Percentiles rank a stretch among this genome's conserved stretches.
These are phyloP conservation scores for Daphoenositta chrysoptera DNA, from an alignment of 2,113 vertebrate genomes.

Conservation along the genomic window DNA sequence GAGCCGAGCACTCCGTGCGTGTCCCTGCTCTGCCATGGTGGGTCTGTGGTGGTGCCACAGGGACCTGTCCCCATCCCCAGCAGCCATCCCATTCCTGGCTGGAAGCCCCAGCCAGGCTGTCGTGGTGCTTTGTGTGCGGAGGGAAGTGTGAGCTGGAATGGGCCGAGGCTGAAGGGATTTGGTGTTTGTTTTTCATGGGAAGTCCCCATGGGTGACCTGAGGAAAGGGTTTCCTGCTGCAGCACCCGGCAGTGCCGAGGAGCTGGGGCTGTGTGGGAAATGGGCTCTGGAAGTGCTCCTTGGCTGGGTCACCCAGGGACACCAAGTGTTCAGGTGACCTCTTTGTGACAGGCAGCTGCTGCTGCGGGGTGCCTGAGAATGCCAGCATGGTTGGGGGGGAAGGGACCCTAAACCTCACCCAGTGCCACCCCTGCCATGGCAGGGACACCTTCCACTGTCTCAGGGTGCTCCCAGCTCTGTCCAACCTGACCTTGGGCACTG, in stretches of 20 bases:
- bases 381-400: not conserved
- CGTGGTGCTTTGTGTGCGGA: not conserved
- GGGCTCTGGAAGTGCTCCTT: not conserved
- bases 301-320: not conserved
- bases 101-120: not conserved
- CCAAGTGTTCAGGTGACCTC: fast-evolving
- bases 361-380: fast-evolving
- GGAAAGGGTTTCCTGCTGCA: not conserved
- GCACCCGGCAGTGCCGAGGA: fast-evolving
- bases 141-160: fast-evolving
- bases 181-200: not conserved
- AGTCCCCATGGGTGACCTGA: not conserved
- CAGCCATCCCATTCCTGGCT: not conserved
- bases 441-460: not conserved
- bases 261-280: fast-evolving
- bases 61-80: not conserved
- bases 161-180: not conserved
- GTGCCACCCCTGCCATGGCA: not conserved
- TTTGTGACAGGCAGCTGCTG: not conserved
- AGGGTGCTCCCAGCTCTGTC: not conserved
- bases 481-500: not conserved
- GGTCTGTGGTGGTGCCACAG: not conserved
- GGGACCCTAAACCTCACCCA: not conserved
- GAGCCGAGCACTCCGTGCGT: fast-evolving
- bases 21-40: fast-evolving